Evolutionary conservation across 2,888 invertebrate species (phyloP).

Genomic region (Cephus pulcher): DNA sequence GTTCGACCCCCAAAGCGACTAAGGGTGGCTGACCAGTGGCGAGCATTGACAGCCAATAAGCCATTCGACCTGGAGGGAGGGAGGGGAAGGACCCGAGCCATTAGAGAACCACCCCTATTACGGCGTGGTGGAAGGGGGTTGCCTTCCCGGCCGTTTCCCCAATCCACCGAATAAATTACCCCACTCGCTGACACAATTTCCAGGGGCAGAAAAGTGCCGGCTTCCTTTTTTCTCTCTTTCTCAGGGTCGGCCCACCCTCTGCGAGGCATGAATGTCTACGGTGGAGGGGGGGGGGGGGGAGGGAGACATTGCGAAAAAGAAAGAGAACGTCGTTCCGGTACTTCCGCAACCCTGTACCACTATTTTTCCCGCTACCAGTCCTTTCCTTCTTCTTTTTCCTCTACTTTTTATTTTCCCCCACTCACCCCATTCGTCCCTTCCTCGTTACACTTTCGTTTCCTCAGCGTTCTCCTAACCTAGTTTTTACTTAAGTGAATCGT

Average conservation of each 20-base stretch:
- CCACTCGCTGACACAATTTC: no score
- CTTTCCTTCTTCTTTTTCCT: neutral
- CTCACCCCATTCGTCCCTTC: neutral
- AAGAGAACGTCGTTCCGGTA: no score
- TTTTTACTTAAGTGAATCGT: neutral
- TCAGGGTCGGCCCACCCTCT: no score
- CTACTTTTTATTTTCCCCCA: neutral
- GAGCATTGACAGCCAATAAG: conserved; percentile 49
- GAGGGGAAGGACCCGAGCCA: conserved; percentile 9
- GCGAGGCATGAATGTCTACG: no score
- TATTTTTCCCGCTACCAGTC: no score
- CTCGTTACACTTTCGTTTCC: no score
- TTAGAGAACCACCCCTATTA: conserved; percentile 26
- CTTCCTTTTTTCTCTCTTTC: no score
- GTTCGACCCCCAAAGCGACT: conserved; percentile 22
- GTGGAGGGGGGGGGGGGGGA: no score
- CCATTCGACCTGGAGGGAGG: conserved; percentile 26
- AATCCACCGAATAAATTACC: conserved; percentile 31
- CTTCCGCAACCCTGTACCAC: no score
- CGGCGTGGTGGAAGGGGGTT: neutral
- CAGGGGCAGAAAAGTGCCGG: no score
- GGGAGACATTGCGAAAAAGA: no score
- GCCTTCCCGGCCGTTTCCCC: conserved; percentile 7
- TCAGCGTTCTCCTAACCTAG: conserved; percentile 9
- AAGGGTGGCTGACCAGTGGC: conserved; percentile 22